Evolutionary conservation across 2,797 vertebrate species (phyloP).

Genomic region (Scolopax rusticola): DNA sequence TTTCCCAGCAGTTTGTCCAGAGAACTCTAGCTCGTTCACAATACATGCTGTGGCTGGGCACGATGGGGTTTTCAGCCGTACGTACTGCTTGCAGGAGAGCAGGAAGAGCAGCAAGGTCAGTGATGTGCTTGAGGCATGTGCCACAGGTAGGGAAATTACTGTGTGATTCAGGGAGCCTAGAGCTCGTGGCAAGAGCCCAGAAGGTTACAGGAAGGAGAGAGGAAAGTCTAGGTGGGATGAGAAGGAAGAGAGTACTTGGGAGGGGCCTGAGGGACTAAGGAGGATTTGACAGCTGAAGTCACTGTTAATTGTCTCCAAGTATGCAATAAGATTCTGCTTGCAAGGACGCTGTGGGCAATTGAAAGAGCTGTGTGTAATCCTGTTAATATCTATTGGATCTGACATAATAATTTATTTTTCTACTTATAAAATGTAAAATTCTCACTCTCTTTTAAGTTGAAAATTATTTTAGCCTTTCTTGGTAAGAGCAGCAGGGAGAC

Average conservation of each 20-base stretch:
- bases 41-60: background rate
- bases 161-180: background rate
- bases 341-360: background rate
- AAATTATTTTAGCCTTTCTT: background rate
- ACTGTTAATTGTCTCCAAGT: background rate
- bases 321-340: background rate
- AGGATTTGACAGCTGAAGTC: background rate
- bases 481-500: background rate
- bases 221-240: background rate
- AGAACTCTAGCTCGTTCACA: background rate
- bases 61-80: background rate
- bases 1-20: background rate
- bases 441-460: background rate
- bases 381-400: background rate
- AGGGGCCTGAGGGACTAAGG: background rate
- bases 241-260: background rate
- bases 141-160: background rate
- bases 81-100: background rate
- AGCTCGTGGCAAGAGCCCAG: background rate
- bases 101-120: background rate
- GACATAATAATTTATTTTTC: background rate
- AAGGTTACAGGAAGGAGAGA: background rate
- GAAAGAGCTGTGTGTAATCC: background rate
- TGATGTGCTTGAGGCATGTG: rapidly evolving
- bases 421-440: background rate